A percentile compares a stretch with the other conserved stretches of the same genome.
These are phyloP conservation scores for Ptychochromis oligacanthus DNA, from an alignment of 2,113 vertebrate species.

Conservation along the genomic window DNA sequence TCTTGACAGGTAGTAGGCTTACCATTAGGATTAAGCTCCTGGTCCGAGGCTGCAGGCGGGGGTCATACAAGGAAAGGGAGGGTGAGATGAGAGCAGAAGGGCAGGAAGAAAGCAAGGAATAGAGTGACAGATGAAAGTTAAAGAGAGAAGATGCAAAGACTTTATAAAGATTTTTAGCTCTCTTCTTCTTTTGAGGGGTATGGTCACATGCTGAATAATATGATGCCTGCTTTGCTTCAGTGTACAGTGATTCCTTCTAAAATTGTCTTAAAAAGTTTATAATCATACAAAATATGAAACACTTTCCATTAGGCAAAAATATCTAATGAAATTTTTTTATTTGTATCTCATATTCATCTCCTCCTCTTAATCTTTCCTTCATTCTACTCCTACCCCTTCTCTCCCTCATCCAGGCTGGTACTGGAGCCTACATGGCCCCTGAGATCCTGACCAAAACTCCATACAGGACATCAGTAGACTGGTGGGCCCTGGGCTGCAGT, in stretches of 20 bases:
- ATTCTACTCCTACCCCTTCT: not conserved
- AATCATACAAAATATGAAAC: rapidly evolving
- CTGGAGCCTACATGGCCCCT: slow-evolving; percentile 94
- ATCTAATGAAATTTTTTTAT: not conserved
- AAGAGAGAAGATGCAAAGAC: not conserved
- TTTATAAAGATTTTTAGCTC: not conserved
- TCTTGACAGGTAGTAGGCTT: slow-evolving; percentile 79
- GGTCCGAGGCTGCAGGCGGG: slow-evolving; percentile 44
- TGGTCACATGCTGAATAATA: not conserved
- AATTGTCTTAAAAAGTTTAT: not conserved
- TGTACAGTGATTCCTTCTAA: not conserved
- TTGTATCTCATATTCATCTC: not conserved
- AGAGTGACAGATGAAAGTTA: slow-evolving; percentile 21
- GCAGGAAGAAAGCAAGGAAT: not conserved
- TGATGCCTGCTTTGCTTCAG: not conserved
- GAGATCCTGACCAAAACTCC: slow-evolving; percentile 88
- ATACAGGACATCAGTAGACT: slow-evolving; percentile 93
- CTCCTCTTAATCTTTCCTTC: too few relatives aligned
- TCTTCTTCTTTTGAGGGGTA: not conserved
- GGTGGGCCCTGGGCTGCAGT: slow-evolving; percentile 95
- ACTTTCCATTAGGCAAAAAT: not conserved
- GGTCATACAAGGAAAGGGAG: slow-evolving; percentile 44
- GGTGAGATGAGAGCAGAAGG: not conserved
- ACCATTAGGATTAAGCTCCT: slow-evolving; percentile 75
- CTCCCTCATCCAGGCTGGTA: slow-evolving; percentile 86